Conservation (phyloP, 2,888 invertebrate species). For the Sarcophaga carnaria region DNA sequence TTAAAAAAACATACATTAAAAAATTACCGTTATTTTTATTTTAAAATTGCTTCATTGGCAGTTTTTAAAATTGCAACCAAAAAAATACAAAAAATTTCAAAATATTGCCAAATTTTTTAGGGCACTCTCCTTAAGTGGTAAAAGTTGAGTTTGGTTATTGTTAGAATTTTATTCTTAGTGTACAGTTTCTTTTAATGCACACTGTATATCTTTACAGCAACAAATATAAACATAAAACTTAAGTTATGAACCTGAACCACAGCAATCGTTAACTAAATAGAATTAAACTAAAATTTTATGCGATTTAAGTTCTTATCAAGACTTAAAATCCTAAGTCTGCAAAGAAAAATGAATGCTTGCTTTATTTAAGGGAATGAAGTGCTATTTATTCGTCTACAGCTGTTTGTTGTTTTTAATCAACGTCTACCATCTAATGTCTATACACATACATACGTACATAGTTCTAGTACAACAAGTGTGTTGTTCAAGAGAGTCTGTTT, state of each 20-base stretch:
- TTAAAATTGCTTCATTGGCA: too few species aligned
- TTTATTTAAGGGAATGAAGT: not conserved
- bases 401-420: not conserved
- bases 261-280: not conserved
- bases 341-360: not conserved
- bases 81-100: too few species aligned
- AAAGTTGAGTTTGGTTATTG: too few species aligned
- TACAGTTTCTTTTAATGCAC: too few species aligned
- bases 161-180: too few species aligned
- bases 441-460: not conserved
- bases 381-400: not conserved
- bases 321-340: not conserved
- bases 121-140: too few species aligned
- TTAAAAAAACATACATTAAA: too few species aligned
- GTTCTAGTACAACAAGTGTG: constrained; percentile 3
- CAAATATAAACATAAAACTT: not conserved
- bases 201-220: not conserved
- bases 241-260: not conserved
- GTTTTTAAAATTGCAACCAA: too few species aligned
- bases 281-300: not conserved
- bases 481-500: constrained; percentile 15
- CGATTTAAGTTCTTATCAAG: too few species aligned
- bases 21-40: too few species aligned
- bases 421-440: not conserved
- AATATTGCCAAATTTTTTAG: too few species aligned